These are phyloP conservation scores for Oryzias sinensis DNA, from an alignment of 2,797 vertebrate genomes.

Conservation along the genomic window DNA sequence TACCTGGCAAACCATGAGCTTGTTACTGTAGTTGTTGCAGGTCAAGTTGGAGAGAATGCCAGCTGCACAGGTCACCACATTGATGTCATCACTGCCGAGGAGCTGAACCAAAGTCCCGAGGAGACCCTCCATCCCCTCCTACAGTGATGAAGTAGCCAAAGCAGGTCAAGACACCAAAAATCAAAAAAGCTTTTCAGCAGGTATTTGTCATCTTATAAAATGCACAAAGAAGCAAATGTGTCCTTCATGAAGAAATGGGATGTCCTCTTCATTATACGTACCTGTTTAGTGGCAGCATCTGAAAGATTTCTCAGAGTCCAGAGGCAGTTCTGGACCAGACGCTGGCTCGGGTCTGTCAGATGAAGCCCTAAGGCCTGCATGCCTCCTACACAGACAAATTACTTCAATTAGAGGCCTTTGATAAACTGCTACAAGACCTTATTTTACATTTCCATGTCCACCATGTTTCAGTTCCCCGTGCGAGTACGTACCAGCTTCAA, in stretches of 20 bases:
- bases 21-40: slow-evolving; percentile 99
- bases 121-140: slow-evolving; percentile 99
- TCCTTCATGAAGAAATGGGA: too few relatives aligned
- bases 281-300: slow-evolving; percentile 99
- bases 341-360: slow-evolving; percentile 95
- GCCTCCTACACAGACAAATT: slow-evolving; percentile 83
- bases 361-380: slow-evolving; percentile 98
- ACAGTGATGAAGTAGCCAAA: neutral
- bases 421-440: neutral
- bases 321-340: slow-evolving; percentile 98
- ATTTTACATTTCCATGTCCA: neutral
- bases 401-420: neutral
- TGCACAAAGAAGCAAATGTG: too few relatives aligned
- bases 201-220: too few relatives aligned
- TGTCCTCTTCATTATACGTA: slow-evolving; percentile 39
- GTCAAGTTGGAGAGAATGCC: slow-evolving; percentile 98
- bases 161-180: neutral
- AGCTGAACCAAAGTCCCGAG: slow-evolving; percentile 96
- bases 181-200: too few relatives aligned
- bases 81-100: slow-evolving; percentile 96
- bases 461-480: neutral
- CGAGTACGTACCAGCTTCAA: slow-evolving; percentile 89
- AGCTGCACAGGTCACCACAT: slow-evolving; percentile 97
- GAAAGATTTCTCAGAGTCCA: slow-evolving; percentile 99
- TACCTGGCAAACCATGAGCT: slow-evolving; percentile 99